Conservation (phyloP, 2,113 vertebrate genomes). For the Heterotilapia buettikoferi region DNA sequence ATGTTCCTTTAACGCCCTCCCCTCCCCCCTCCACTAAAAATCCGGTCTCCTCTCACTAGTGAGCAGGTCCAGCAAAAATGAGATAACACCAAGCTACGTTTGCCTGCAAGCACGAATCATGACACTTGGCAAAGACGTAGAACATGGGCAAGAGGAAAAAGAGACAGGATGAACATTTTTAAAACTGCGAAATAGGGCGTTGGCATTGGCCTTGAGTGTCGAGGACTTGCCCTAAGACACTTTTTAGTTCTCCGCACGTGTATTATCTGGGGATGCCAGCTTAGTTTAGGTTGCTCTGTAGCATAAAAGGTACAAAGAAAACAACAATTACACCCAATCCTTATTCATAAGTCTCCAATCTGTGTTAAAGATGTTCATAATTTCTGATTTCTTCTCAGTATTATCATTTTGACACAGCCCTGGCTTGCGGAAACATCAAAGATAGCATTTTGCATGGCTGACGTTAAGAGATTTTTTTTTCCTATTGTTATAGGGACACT, state of each 20-base stretch:
- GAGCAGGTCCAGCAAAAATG: not conserved
- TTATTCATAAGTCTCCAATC: not conserved
- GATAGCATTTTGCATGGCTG: not conserved
- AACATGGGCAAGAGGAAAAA: not conserved
- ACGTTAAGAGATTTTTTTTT: not conserved
- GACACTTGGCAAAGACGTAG: not conserved
- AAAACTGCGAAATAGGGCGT: not conserved
- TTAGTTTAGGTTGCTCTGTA: not conserved
- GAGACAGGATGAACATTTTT: not conserved
- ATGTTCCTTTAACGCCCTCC: not conserved
- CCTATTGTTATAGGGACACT: not conserved
- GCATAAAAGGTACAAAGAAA: not conserved
- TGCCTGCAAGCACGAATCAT: not conserved
- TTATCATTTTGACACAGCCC: not conserved
- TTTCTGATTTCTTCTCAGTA: not conserved
- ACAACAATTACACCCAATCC: not conserved
- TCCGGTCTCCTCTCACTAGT: not conserved
- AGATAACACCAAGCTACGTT: not conserved
- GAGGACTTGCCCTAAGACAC: not conserved
- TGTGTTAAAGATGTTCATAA: not conserved
- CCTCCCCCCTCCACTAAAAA: not conserved
- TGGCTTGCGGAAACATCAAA: not conserved
- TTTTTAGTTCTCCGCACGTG: not conserved
- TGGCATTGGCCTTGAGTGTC: not conserved
- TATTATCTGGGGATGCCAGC: not conserved